Evolutionary conservation across 1,140 invertebrate species (phyloP).

Genomic region (Leucophenga varia): DNA sequence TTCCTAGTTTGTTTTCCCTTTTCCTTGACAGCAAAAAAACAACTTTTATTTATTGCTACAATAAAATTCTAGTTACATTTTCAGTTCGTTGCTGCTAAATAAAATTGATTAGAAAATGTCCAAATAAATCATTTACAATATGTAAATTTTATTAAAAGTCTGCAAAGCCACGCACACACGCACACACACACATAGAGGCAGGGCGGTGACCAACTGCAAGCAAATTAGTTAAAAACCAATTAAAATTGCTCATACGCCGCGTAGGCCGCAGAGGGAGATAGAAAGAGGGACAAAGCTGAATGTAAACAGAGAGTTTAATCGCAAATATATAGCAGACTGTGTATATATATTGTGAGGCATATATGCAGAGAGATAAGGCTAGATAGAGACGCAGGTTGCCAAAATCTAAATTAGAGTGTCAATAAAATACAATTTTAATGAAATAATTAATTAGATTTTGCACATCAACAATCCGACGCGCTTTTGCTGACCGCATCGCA

Average conservation of each 20-base stretch:
- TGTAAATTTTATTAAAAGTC: slow-evolving; percentile 21
- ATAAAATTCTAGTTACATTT: slow-evolving; percentile 11
- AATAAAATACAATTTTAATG: slow-evolving; percentile 49
- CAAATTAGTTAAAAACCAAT: slow-evolving; percentile 53
- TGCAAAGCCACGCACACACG: slow-evolving; percentile 6
- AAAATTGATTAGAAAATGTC: slow-evolving; percentile 23
- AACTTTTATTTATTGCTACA: no score
- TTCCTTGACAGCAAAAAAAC: slow-evolving; percentile 20
- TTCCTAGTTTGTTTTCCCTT: slow-evolving; percentile 2
- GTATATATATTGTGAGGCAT: neutral
- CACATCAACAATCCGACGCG: slow-evolving; percentile 44
- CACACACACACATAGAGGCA: neutral
- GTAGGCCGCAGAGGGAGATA: slow-evolving; percentile 19
- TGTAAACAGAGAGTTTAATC: slow-evolving; percentile 20
- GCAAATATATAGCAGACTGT: slow-evolving; percentile 10
- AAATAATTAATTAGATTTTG: slow-evolving; percentile 54
- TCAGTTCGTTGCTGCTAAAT: slow-evolving; percentile 6
- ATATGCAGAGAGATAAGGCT: neutral
- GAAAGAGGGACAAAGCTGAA: no score
- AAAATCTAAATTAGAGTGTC: slow-evolving; percentile 53
- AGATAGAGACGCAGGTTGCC: slow-evolving; percentile 5
- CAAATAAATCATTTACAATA: slow-evolving; percentile 23
- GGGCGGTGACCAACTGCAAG: slow-evolving; percentile 21
- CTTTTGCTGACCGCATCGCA: slow-evolving; percentile 20
- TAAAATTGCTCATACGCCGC: slow-evolving; percentile 46